A percentile compares a stretch with the other conserved stretches of the same genome.
These are phyloP conservation scores for Troglohyphantes excavatus DNA, from an alignment of 2,888 invertebrate species.

Conservation along the genomic window DNA sequence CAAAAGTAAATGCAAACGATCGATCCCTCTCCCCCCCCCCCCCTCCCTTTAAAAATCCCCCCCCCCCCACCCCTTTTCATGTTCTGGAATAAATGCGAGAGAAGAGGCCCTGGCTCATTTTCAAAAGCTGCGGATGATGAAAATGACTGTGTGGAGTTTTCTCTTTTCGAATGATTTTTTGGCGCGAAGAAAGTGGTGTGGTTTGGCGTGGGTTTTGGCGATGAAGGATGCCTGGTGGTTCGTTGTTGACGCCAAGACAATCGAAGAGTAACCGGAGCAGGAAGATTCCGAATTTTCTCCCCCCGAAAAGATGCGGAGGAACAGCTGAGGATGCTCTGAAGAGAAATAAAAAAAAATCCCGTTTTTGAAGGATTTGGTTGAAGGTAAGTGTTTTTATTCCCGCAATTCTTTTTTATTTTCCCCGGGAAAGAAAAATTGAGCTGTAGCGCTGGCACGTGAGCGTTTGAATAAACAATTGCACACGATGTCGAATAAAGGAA, in stretches of 20 bases:
- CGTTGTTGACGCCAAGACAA: constrained; percentile 6
- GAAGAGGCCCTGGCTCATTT: too few species aligned
- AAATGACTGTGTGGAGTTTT: too few species aligned
- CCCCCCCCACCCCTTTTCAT: background rate
- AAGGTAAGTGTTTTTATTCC: constrained; percentile 32
- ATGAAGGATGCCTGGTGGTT: background rate
- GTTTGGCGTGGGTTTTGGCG: background rate
- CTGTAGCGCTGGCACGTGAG: background rate
- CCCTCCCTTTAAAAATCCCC: background rate
- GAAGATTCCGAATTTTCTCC: constrained; percentile 54
- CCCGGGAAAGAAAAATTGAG: too few species aligned
- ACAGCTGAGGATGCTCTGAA: constrained; percentile 27
- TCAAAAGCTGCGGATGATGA: too few species aligned
- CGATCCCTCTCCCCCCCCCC: background rate
- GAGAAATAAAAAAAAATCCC: constrained; percentile 16
- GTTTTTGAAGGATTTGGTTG: constrained; percentile 18
- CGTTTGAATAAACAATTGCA: background rate
- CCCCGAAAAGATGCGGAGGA: background rate
- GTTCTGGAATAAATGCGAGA: constrained; percentile 29
- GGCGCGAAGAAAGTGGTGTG: background rate
- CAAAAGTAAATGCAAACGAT: constrained; percentile 27
- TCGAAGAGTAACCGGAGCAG: constrained; percentile 51
- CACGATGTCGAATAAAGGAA: too few species aligned
- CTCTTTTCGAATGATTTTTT: too few species aligned
- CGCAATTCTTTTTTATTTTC: too few species aligned